Base-by-base conservation (phyloP, 2,797 vertebrate species). In the Clamator glandarius region DNA sequence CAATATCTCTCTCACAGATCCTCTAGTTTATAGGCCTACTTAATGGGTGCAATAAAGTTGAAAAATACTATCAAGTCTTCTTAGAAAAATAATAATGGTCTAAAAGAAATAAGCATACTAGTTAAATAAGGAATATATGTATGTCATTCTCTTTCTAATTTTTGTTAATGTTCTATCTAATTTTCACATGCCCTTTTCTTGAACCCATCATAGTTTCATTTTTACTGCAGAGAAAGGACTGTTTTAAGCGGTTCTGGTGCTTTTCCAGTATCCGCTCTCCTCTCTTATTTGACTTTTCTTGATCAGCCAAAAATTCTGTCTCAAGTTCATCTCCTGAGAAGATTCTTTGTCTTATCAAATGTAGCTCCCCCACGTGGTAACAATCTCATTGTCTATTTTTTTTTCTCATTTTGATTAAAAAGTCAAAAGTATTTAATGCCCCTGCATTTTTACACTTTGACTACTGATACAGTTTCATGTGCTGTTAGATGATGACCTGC, bases 101-200 rank as follows among this genome's bases (percentile, higher is more conserved):
- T 31, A 41, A 83, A 84, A 70, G 9, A 79, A 67, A 66, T 51
- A 69, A 28, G 2, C 4, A 18, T 26, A 24, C 11, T 1, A 18
- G 16, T 54, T 75, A 75, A 84, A 58, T 44, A 77, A n/a, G 4
- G 4, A 62, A 21, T 70, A 57, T 41, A 2, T 0, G 0, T 21
- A 28, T 29, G 6, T 63, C 39, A 52, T 33, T 44, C 14, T 80
- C 6, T 79, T 61, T 15, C 6, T 42, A 68, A n/a, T 35, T 15
- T 82, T 82, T 82, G 5, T 66, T 21, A 55, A 4, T 12, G 2
- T 41, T 80, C 6, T 25, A 76, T 74, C 35, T 82, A 5, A 80
- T 89, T 92, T 89, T 77, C 29, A 33, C 6, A 14, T 9, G 2
- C 36, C 8, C 15, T 70, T 69, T 78, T 61, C 59, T n/a, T 63